Percentiles rank a stretch among this genome's conserved stretches.
Evolutionary conservation across 1,140 invertebrate species (phyloP).

Genomic region (Brachionus asplanchnoidis): DNA sequence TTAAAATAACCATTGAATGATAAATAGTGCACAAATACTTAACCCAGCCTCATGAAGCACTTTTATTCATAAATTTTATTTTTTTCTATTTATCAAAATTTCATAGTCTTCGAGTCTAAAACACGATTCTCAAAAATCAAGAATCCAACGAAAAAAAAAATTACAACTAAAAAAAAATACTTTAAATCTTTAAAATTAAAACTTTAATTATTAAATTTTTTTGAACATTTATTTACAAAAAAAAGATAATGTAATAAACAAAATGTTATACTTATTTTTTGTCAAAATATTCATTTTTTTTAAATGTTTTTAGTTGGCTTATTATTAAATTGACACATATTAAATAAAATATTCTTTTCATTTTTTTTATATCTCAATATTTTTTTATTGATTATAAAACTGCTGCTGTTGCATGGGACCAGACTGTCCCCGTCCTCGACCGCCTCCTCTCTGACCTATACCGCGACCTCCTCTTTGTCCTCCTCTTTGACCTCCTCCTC

Average conservation of each 20-base stretch:
- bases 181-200: neutral
- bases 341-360: neutral
- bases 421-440: neutral
- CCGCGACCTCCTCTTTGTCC: neutral
- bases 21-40: neutral
- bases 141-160: neutral
- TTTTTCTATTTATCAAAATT: neutral
- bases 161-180: neutral
- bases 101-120: too few relatives aligned
- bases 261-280: neutral
- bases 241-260: neutral
- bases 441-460: constrained; percentile 13
- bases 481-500: constrained; percentile 14
- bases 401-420: constrained; percentile 12
- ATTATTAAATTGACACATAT: neutral
- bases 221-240: neutral
- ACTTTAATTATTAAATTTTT: neutral
- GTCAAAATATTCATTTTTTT: neutral
- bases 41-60: neutral
- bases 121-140: neutral
- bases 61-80: neutral
- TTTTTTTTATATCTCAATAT: neutral
- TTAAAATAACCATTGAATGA: neutral
- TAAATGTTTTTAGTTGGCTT: neutral
- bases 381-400: constrained; percentile 14